These are phyloP conservation scores for Scaptomyza polygonia DNA, from an alignment of 2,888 invertebrate species.

Conservation along the genomic window DNA sequence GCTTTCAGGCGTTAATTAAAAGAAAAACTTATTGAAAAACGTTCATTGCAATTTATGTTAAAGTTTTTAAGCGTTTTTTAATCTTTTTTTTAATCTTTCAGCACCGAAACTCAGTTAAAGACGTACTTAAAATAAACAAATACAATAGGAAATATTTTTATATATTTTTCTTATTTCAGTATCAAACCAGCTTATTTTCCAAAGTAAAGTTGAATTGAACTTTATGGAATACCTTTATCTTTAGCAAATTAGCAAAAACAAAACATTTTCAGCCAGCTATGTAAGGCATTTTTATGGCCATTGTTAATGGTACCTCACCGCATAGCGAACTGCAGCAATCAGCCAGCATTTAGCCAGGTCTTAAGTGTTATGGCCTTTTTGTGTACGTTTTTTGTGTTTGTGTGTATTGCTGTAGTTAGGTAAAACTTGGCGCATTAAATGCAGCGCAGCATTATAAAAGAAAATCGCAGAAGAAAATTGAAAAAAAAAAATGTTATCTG, in stretches of 20 bases:
- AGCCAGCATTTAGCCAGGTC: slow-evolving; percentile 30
- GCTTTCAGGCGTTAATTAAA: too few relatives aligned
- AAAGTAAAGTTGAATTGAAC: not conserved
- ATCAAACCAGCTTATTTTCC: not conserved
- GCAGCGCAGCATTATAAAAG: slow-evolving; percentile 43
- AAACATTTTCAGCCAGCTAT: not conserved
- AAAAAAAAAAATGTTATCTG: slow-evolving; percentile 56
- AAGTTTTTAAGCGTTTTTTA: too few relatives aligned
- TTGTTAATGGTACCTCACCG: slow-evolving; percentile 21
- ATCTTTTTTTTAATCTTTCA: too few relatives aligned
- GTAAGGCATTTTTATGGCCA: slow-evolving; percentile 25
- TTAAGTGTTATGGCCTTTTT: slow-evolving; percentile 40
- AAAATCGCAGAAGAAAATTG: slow-evolving; percentile 29
- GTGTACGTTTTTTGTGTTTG: not conserved
- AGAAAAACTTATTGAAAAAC: too few relatives aligned
- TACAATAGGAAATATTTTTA: too few relatives aligned
- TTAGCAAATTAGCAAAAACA: not conserved
- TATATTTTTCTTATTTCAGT: too few relatives aligned
- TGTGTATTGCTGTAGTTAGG: slow-evolving; percentile 19
- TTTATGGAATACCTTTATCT: not conserved
- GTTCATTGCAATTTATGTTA: too few relatives aligned
- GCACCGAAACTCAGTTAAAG: too few relatives aligned
- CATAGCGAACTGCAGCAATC: slow-evolving; percentile 5
- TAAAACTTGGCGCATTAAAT: slow-evolving; percentile 67
- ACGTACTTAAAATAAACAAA: too few relatives aligned